Base-by-base conservation (phyloP, 2,797 vertebrate species). In the Pseudocheirus occidentalis region DNA sequence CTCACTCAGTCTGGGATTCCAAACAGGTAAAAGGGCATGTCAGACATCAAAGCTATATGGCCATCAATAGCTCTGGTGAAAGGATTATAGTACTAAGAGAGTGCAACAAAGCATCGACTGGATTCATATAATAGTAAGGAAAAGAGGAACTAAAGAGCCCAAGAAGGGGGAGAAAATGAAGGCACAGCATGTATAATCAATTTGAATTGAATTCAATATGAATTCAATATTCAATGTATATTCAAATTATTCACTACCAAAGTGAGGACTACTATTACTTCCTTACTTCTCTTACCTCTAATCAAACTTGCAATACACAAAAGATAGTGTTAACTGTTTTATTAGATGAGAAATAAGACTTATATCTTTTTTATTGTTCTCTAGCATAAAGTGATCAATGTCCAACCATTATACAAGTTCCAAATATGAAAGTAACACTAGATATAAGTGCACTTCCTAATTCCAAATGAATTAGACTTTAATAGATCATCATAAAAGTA, bases 1-100 rank as follows among this genome's bases (percentile, higher is more conserved):
- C 62, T 95, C 4, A 62, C 58, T 52, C 87, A 28, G 34, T 52
- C 73, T 93, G n/a, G 53, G 55, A 87, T 59, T 87, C 90, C 21
- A 81, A 55, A 58, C 40, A 81, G 40, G 55, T 62, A 46, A 52
- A 55, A 59, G 94, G 46, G 58, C 58, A 9, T 27, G 16, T 73
- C 50, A 56, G 93, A 90, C n/a, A 90, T 46, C 52, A 3, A 92
- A 40, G 73, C 94, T 54, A 53, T 12, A 90, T 31, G 46, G 92
- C 62, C n/a, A 92, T 93, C 24, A 55, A 2, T 55, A 55, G 92
- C 46, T 92, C 92, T 94, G 93, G 94, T 93, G 87, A 92, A 94
- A 95, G 56, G n/a, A 29, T 50, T 91, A n/a, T 52, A 40, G 87
- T 55, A 91, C 94, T 62, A 55, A 92, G 52, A 93, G 95, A 13